Evolutionary conservation across 2,113 vertebrate genomes (phyloP).

Genomic region (Microcebus murinus): DNA sequence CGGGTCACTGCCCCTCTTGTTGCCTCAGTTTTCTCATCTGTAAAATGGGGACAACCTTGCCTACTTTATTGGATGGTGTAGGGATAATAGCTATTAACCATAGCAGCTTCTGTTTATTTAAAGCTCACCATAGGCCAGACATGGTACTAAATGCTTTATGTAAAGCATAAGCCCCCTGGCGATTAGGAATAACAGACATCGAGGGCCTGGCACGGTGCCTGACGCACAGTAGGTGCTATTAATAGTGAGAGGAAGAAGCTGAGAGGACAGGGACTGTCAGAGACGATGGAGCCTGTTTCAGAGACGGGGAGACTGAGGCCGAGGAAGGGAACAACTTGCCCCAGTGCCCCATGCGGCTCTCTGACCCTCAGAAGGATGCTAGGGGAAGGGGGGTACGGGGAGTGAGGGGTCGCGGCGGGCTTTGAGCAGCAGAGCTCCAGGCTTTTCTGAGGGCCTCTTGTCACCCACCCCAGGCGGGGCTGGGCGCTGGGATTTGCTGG

Average conservation of each 20-base stretch:
- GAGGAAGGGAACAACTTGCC: neutral
- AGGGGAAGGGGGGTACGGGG: neutral
- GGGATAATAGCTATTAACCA: neutral
- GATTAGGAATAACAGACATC: neutral
- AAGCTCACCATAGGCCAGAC: neutral
- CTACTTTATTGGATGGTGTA: fast-evolving
- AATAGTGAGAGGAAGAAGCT: too few relatives aligned
- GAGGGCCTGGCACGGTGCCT: neutral
- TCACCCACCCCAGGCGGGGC: neutral
- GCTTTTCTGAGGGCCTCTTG: neutral
- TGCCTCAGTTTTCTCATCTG: neutral
- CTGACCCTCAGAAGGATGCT: neutral
- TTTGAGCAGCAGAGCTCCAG: neutral
- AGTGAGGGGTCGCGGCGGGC: too few relatives aligned
- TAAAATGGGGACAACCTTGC: neutral
- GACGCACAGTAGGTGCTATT: neutral
- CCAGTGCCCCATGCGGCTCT: neutral
- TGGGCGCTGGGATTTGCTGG: neutral
- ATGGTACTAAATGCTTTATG: neutral
- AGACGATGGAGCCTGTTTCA: neutral
- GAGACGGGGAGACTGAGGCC: neutral
- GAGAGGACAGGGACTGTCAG: neutral
- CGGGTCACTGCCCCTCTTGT: neutral
- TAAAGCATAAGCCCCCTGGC: neutral
- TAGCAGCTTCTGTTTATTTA: neutral